phyloP scores from a whole-genome alignment of 2,113 vertebrate species.

The Triplophysa dalaica region DNA sequence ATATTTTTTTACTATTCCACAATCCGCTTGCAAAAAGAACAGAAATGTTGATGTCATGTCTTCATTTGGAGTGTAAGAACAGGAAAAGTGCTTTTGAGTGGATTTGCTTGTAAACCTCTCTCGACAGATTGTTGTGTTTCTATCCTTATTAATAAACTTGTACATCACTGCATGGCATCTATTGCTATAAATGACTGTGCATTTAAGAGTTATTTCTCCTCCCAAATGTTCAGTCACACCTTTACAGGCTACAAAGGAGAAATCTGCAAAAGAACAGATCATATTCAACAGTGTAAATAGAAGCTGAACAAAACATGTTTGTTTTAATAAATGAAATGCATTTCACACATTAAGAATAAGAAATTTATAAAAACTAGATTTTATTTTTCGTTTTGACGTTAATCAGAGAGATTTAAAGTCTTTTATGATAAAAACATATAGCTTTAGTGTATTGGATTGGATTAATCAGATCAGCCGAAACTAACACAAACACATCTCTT shows the following conservation, averaged over 20 bases:
- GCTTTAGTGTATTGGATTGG: no score
- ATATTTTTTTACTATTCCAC: accelerated
- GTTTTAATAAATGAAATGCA: no score
- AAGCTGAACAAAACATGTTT: neutral
- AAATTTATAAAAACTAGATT: no score
- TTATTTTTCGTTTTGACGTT: no score
- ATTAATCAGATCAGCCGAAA: no score
- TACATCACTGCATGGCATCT: accelerated
- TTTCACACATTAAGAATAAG: no score
- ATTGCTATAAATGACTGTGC: neutral
- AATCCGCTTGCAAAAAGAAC: neutral
- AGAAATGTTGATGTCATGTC: accelerated
- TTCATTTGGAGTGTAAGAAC: neutral
- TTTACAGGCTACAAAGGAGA: neutral
- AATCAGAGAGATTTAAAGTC: no score
- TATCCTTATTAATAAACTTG: accelerated
- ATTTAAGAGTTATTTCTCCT: neutral
- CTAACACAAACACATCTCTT: no score
- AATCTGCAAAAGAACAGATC: neutral
- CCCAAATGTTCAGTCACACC: neutral
- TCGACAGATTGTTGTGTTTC: neutral
- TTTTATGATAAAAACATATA: no score
- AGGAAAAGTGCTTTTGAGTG: neutral
- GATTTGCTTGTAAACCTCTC: accelerated
- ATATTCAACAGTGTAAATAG: neutral